Evolutionary conservation across 2,113 vertebrate genomes (phyloP), one percentile per base, ranked within the genome.

Genomic region (zebrafish (Danio rerio)): DNA sequence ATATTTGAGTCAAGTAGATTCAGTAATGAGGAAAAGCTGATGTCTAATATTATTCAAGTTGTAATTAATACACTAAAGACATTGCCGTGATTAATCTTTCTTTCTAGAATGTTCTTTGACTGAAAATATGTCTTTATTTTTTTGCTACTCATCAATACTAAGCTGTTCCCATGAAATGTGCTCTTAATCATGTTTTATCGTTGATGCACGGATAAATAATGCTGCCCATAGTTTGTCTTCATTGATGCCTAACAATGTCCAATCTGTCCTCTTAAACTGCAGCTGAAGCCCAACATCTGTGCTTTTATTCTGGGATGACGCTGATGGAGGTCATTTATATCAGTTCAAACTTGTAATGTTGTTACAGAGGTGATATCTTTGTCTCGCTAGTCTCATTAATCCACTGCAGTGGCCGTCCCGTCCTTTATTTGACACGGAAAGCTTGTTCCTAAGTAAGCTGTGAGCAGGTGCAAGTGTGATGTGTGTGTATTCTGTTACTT

Each of bases 261-360:
- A 77, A 78, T 53, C 76, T 78, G 76, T 78, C 45, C 20, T 11
- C 3, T 50, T 49, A 62, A 62, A 77, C 71, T 55, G 47, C 83
- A 81, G 50, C 21, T 73, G 78, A 68, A 68, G 45, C 55, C 9
- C 71, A 78, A 62, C 85, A 86, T 52, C 85, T 86, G 82, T 78
- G 82, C 74, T n/a, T 84, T 42, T 50, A 66, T 9, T 78, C 65
- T 70, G 61, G 20, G 63, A 13, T 45, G 65, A 52, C 56, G 58
- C 81, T 53, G 55, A 83, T 76, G 62, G 73, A 68, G 59, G 66
- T 65, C 82, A 61, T 84, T 78, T 69, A 18, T 84, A 78, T 86
- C 56, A 50, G 81, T 78, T 73, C 58, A 53, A 43, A 70, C 68
- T 61, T 63, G 5, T 78, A 55, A 76, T 81, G 78, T 59, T 42